Evolutionary conservation across 2,797 vertebrate genomes (phyloP).

Genomic region (Strix occidentalis): DNA sequence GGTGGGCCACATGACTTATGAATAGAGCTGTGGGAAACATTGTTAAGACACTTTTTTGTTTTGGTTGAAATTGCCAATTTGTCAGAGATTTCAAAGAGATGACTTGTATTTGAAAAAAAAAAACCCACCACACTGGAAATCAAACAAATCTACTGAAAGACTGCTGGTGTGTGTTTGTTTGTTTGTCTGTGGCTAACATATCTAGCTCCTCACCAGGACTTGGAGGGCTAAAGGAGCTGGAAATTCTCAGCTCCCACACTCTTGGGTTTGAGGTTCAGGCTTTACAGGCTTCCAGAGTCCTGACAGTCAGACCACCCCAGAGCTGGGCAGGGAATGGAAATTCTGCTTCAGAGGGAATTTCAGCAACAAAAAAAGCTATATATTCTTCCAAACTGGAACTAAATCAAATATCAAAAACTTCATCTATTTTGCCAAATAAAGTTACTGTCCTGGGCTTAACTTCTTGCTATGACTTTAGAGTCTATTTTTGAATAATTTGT

Average conservation of each 20-base stretch:
- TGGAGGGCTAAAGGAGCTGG: constrained; percentile 7
- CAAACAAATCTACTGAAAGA: constrained; percentile 18
- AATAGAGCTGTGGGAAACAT: constrained; percentile 38
- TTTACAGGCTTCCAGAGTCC: constrained; percentile 26
- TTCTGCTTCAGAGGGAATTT: constrained; percentile 44
- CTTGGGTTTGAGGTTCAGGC: neutral
- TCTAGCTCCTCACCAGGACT: neutral
- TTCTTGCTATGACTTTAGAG: neutral
- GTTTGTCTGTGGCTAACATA: constrained; percentile 8
- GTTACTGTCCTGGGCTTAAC: constrained; percentile 21
- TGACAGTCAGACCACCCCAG: constrained; percentile 59
- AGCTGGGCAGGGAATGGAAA: constrained; percentile 56
- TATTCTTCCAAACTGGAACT: constrained; percentile 39
- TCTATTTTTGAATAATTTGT: neutral
- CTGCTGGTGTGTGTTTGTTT: constrained; percentile 31
- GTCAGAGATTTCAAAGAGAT: constrained; percentile 29
- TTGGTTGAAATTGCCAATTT: constrained; percentile 32
- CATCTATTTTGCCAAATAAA: constrained; percentile 22
- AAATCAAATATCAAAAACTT: constrained; percentile 25
- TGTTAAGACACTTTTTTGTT: constrained; percentile 10
- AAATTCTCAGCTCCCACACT: constrained; percentile 3
- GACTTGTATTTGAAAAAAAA: neutral
- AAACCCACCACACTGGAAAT: neutral
- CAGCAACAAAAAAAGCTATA: constrained; percentile 34
- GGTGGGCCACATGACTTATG: neutral